A percentile compares a stretch with the other conserved stretches of the same genome.
These are phyloP conservation scores for Macrochelys suwanniensis DNA, from an alignment of 2,797 vertebrate species.

Conservation along the genomic window DNA sequence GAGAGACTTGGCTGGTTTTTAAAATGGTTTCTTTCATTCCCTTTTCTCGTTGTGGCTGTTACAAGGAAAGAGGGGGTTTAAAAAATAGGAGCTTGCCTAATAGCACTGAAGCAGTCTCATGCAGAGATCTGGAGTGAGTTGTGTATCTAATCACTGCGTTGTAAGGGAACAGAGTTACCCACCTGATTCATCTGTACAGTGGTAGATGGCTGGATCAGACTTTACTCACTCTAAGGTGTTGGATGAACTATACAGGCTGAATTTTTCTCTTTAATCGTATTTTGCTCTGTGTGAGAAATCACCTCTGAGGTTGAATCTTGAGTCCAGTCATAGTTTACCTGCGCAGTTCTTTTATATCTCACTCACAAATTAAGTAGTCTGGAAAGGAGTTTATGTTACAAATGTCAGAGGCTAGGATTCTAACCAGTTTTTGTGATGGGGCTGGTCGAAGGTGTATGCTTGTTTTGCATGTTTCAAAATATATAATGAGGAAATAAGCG, in stretches of 20 bases:
- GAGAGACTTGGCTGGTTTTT: background rate
- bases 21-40: background rate
- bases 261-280: background rate
- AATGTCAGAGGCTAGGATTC: background rate
- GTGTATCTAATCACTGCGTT: background rate
- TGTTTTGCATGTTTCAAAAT: background rate
- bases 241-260: background rate
- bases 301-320: background rate
- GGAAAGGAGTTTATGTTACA: background rate
- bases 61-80: background rate
- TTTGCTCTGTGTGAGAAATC: background rate
- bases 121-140: background rate
- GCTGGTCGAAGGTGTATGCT: background rate
- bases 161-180: background rate
- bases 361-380: background rate
- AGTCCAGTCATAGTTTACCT: background rate
- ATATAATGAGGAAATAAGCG: background rate
- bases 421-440: background rate
- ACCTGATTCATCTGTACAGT: background rate
- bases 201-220: background rate
- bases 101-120: background rate
- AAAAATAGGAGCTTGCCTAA: background rate
- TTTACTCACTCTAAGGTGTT: background rate
- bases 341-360: background rate
- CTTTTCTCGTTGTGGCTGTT: background rate